A percentile compares a stretch with the other conserved stretches of the same genome.
These are phyloP conservation scores for Cuculus canorus DNA, from an alignment of 2,797 vertebrate genomes.

Conservation along the genomic window DNA sequence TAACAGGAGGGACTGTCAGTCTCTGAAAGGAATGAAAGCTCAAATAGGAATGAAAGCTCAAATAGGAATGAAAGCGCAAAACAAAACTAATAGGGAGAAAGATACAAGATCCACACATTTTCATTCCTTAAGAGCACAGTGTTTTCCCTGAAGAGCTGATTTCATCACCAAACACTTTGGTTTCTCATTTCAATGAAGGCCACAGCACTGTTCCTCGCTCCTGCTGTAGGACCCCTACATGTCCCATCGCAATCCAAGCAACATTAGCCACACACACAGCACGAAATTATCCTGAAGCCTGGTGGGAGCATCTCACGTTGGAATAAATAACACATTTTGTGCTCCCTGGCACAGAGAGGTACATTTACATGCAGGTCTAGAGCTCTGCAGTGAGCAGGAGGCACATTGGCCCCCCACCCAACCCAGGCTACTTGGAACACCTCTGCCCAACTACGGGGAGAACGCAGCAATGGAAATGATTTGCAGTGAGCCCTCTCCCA, in stretches of 20 bases:
- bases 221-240: neutral
- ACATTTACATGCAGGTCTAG: neutral
- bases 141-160: neutral
- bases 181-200: neutral
- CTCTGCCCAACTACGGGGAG: neutral
- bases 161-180: neutral
- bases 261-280: neutral
- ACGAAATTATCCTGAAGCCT: fast-evolving
- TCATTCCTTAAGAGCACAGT: neutral
- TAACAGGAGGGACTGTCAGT: neutral
- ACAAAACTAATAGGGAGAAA: neutral
- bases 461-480: neutral
- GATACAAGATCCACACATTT: neutral
- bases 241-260: neutral
- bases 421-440: neutral
- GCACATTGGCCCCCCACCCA: neutral
- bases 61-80: neutral
- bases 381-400: neutral
- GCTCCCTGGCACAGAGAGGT: neutral
- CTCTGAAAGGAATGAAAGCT: neutral
- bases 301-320: neutral
- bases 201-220: neutral
- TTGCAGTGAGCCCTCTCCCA: neutral
- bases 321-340: neutral
- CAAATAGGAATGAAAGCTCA: neutral